Base-by-base conservation (phyloP, 64 coral and sea anemone species). In the Dendronephthya gigantea region DNA sequence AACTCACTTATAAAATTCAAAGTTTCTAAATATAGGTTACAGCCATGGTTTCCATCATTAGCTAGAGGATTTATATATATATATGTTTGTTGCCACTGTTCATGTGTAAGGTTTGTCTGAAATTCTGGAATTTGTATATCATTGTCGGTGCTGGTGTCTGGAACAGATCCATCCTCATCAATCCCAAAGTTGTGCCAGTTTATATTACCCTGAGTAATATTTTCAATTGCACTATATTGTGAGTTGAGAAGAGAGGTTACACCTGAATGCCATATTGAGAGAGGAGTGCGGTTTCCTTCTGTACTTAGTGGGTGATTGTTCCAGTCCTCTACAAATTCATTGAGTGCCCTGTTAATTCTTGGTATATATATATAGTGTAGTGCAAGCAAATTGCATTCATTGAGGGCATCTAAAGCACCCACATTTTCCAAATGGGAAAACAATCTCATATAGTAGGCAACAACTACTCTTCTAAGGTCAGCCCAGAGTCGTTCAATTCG, bases 401-500 rank as follows among this genome's bases (percentile, higher is more conserved):
- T 27, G 1, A 74, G 68, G 1, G 11, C 68, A 74, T 74, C 68
- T 29, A 74, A 74, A 12, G 31, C 68, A 25, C 68, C 68, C 33
- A 12, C n/a, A 74, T 74, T 74, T 74, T 74, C 68, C 33, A 74
- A 74, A 35, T 74, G 68, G 25, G n/a, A 74, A 70, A 74, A 74
- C 68, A 74, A 74, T 29, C 68, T 74, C 11, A 74, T 28, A 35
- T 74, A 74, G 31, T 74, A 74, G 3, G 1, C 25, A 19, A 74
- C 68, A 12, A 74, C 0, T 1, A 74, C 68, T 74, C 68, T 74
- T 74, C 25, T 74, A 27, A 74, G 14, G 17, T 74, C 68, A 25
- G 68, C 68, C 68, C 68, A 74, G 33, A 74, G 68, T 1, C 68
- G 68, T 74, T 74, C 68, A 74, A 74, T 74, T 12, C 68, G 22